Conservation (phyloP, 2,888 invertebrate species). For the Volucella inflata region DNA sequence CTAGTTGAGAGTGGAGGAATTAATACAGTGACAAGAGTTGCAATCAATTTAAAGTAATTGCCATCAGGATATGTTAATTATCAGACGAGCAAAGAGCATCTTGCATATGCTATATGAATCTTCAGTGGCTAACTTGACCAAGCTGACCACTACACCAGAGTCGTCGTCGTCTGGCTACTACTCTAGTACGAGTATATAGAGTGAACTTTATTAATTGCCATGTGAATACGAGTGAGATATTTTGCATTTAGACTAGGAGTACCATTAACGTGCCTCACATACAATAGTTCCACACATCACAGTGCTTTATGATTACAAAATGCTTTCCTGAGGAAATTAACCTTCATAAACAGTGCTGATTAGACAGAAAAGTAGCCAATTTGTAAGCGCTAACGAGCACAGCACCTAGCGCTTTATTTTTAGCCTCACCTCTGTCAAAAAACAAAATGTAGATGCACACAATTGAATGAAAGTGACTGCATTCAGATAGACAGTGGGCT, state of each 20-base stretch:
- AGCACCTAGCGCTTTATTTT: no score
- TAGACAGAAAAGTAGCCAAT: no score
- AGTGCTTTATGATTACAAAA: no score
- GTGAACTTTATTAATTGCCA: slow-evolving; percentile 58
- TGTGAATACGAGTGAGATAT: slow-evolving; percentile 49
- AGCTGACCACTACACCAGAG: slow-evolving; percentile 13
- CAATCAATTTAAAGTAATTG: slow-evolving; percentile 76
- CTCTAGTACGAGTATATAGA: slow-evolving; percentile 7
- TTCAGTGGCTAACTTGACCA: slow-evolving; percentile 25
- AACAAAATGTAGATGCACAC: no score
- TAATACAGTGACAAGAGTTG: slow-evolving; percentile 65
- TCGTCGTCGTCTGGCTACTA: not conserved
- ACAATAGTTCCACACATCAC: no score
- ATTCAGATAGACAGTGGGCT: no score
- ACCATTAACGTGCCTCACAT: no score
- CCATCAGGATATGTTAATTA: slow-evolving; percentile 75
- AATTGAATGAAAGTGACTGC: no score
- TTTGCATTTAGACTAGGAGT: not conserved
- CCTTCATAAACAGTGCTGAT: no score
- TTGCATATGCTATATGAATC: slow-evolving; percentile 11
- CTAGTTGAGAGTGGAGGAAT: slow-evolving; percentile 37
- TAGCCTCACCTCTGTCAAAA: no score
- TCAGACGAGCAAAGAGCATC: slow-evolving; percentile 36
- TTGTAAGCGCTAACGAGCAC: no score
- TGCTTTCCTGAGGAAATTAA: no score